These are phyloP conservation scores for Cairina moschata DNA, from an alignment of 2,113 vertebrate species.

Conservation along the genomic window DNA sequence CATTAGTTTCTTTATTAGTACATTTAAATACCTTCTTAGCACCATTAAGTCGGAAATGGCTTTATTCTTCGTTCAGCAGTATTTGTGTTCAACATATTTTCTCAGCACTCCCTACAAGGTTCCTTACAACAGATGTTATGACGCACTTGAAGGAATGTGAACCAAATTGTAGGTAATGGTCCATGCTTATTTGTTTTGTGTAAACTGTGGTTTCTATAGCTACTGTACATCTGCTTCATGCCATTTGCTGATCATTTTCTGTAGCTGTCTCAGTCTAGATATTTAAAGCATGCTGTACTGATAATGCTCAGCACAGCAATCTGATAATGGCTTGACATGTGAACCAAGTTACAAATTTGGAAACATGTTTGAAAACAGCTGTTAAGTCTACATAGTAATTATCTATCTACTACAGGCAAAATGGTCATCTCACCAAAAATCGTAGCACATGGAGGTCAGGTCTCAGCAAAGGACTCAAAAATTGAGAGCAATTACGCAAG, in stretches of 20 bases:
- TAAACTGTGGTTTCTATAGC: constrained; percentile 59
- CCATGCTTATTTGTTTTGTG: constrained; percentile 64
- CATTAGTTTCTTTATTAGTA: constrained; percentile 73
- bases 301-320: constrained; percentile 25
- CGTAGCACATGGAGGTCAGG: not conserved
- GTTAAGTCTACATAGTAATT: not conserved
- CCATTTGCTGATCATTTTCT: constrained; percentile 54
- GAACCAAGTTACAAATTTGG: constrained; percentile 6
- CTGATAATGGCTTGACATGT: not conserved
- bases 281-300: constrained; percentile 32
- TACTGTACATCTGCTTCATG: constrained; percentile 54
- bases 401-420: not conserved
- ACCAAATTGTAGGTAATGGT: constrained; percentile 68
- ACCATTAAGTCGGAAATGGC: constrained; percentile 63
- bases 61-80: constrained; percentile 65
- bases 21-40: constrained; percentile 62
- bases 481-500: accelerated
- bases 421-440: not conserved
- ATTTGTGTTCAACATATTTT: constrained; percentile 58
- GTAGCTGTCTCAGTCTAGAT: constrained; percentile 32
- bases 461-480: not conserved
- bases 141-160: constrained; percentile 42
- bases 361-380: constrained; percentile 18
- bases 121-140: constrained; percentile 52
- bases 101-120: constrained; percentile 41